Conservation (phyloP, 1,140 invertebrate species). For the Drosophila lacertosa region DNA sequence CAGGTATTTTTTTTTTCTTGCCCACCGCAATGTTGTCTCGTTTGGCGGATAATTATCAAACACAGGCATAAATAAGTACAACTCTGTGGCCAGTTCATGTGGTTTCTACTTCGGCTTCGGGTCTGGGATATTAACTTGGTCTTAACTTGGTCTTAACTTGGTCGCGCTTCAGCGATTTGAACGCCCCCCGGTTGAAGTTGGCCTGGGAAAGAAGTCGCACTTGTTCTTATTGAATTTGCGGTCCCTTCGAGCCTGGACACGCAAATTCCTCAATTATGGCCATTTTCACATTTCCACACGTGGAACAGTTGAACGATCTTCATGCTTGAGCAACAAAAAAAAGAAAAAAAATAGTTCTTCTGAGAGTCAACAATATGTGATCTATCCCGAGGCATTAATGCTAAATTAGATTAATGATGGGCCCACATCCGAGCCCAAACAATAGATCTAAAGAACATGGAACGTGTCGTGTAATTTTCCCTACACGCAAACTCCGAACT, state of each 20-base stretch:
- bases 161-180: slow-evolving; percentile 63
- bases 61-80: slow-evolving; percentile 17
- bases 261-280: slow-evolving; percentile 62
- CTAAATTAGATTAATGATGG: slow-evolving; percentile 82
- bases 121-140: too few species aligned
- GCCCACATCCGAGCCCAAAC: slow-evolving; percentile 51
- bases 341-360: too few species aligned
- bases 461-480: slow-evolving; percentile 31
- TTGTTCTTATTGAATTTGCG: slow-evolving; percentile 45
- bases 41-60: slow-evolving; percentile 37
- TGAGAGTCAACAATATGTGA: too few species aligned
- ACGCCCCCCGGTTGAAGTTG: slow-evolving; percentile 19
- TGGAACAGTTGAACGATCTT: slow-evolving; percentile 80
- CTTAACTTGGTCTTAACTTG: slow-evolving; percentile 61
- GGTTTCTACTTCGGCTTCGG: slow-evolving; percentile 31
- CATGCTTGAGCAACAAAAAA: slow-evolving; percentile 65
- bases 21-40: not conserved
- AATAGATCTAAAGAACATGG: slow-evolving; percentile 17
- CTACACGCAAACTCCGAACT: slow-evolving; percentile 51
- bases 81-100: slow-evolving; percentile 18
- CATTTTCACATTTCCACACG: slow-evolving; percentile 38
- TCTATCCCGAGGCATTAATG: slow-evolving; percentile 54
- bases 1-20: not conserved
- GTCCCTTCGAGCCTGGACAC: slow-evolving; percentile 52
- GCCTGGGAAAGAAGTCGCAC: slow-evolving; percentile 66